These are phyloP conservation scores for Sturnus vulgaris DNA, from an alignment of 2,113 vertebrate species.

Conservation along the genomic window DNA sequence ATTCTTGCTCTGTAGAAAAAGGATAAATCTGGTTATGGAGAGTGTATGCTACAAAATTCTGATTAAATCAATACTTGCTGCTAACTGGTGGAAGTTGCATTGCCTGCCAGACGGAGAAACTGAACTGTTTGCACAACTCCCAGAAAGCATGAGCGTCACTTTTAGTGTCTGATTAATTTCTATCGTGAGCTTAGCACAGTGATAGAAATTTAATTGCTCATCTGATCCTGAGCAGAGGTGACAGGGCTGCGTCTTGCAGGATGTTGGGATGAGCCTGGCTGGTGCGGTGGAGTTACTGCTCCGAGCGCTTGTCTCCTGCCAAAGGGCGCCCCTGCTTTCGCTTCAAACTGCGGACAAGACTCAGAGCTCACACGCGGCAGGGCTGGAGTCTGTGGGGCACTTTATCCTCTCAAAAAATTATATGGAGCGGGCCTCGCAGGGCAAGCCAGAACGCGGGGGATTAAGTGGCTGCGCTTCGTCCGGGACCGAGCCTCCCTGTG, in stretches of 20 bases:
- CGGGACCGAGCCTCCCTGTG: not conserved
- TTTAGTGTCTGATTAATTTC: not conserved
- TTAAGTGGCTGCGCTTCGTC: not conserved
- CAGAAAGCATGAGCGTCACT: not conserved
- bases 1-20: not conserved
- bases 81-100: not conserved
- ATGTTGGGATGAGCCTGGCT: not conserved
- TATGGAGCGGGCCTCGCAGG: not conserved
- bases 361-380: not conserved
- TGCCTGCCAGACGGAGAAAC: not conserved
- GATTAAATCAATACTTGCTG: not conserved
- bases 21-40: not conserved
- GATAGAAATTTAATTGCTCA: not conserved
- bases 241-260: not conserved
- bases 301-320: not conserved
- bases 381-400: not conserved
- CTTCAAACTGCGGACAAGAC: not conserved
- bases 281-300: rapidly evolving
- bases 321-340: not conserved
- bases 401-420: not conserved
- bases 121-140: not conserved
- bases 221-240: not conserved
- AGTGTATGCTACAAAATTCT: not conserved
- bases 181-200: not conserved
- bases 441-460: not conserved